A percentile compares a stretch with the other conserved stretches of the same genome.
phyloP scores from a whole-genome alignment of 1,140 invertebrate genomes.

The Drosophila ironensis region DNA sequence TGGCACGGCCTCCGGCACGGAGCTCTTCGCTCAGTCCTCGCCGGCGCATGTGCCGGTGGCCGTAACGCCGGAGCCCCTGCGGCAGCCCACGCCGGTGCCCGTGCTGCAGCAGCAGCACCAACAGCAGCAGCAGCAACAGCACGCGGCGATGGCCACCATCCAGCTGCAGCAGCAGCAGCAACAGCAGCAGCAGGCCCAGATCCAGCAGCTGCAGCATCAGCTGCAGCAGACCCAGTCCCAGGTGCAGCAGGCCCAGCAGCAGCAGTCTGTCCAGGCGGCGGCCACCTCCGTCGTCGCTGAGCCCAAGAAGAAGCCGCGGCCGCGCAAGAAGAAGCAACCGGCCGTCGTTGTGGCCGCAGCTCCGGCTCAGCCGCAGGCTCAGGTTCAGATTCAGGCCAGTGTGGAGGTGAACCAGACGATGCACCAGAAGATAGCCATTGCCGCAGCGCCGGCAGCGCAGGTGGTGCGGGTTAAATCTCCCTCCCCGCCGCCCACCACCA shows the following conservation, averaged over 20 bases:
- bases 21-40: slow-evolving; percentile 67
- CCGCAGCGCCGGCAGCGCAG: slow-evolving; percentile 12
- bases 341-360: not conserved
- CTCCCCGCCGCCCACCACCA: slow-evolving; percentile 66
- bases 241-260: slow-evolving; percentile 64
- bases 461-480: slow-evolving; percentile 52
- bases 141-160: slow-evolving; percentile 62
- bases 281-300: slow-evolving; percentile 31
- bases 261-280: slow-evolving; percentile 37
- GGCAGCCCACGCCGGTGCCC: slow-evolving; percentile 64
- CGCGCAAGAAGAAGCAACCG: slow-evolving; percentile 59
- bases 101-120: slow-evolving; percentile 57
- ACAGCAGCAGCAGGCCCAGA: slow-evolving; percentile 67
- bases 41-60: slow-evolving; percentile 64
- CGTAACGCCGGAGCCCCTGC: slow-evolving; percentile 70
- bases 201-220: slow-evolving; percentile 66
- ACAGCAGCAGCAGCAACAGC: slow-evolving; percentile 58
- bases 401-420: slow-evolving; percentile 28
- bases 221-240: slow-evolving; percentile 64
- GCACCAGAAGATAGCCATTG: slow-evolving; percentile 33
- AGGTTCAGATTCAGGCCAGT: no score
- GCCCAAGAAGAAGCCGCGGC: slow-evolving; percentile 75
- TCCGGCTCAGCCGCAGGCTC: not conserved
- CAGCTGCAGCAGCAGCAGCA: slow-evolving; percentile 73
- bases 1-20: slow-evolving; percentile 10